Evolutionary conservation across 2,113 vertebrate genomes (phyloP).

Genomic region (Trematocara unimaculatum): DNA sequence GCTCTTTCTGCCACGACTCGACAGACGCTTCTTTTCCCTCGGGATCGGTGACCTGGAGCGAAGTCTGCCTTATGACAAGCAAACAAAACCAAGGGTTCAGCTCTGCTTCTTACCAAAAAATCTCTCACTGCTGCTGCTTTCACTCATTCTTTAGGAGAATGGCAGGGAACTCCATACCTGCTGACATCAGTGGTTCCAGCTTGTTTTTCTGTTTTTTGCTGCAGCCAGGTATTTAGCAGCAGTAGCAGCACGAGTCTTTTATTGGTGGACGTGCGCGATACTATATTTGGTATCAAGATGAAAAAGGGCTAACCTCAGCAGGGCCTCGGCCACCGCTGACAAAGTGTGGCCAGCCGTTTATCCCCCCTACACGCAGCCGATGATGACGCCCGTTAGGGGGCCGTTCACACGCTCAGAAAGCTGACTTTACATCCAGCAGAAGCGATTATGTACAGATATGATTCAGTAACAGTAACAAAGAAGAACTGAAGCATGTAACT

Average conservation of each 20-base stretch:
- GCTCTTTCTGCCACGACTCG: background rate
- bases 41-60: accelerated
- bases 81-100: accelerated
- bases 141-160: background rate
- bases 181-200: background rate
- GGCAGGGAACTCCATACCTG: background rate
- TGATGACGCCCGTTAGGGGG: background rate
- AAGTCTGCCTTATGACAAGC: background rate
- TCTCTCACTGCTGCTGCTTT: background rate
- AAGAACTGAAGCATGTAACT: background rate
- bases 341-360: accelerated
- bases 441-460: background rate
- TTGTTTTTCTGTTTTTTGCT: accelerated
- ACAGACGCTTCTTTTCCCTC: background rate
- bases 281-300: accelerated
- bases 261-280: background rate
- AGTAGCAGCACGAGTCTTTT: background rate
- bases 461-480: background rate
- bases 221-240: background rate
- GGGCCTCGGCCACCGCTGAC: accelerated
- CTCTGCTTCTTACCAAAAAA: background rate
- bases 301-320: background rate
- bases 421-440: background rate
- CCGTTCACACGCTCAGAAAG: background rate
- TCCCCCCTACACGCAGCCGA: background rate